These are phyloP conservation scores for Chrysodeixis includens DNA, from an alignment of 2,888 invertebrate genomes.

Conservation along the genomic window DNA sequence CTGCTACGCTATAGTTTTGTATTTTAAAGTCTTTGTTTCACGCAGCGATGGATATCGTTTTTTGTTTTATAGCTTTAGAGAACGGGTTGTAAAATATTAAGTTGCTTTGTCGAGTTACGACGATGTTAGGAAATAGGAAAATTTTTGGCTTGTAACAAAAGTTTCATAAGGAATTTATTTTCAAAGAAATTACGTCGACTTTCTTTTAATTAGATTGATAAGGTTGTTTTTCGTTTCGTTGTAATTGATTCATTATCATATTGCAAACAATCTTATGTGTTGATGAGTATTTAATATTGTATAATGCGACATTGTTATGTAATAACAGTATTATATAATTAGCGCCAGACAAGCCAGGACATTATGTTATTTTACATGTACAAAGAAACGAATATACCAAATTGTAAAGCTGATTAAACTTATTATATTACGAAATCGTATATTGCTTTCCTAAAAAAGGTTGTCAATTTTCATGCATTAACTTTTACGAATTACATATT, in stretches of 20 bases:
- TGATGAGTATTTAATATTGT: too few species aligned
- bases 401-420: too few species aligned
- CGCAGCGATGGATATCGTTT: conserved; percentile 20
- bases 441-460: too few species aligned
- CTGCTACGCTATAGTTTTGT: background rate
- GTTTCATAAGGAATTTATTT: conserved; percentile 7
- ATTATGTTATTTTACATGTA: too few species aligned
- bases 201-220: background rate
- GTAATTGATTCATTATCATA: background rate
- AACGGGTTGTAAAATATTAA: background rate
- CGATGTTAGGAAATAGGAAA: conserved; percentile 14
- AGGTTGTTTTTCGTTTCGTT: background rate
- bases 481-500: too few species aligned
- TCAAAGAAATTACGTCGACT: background rate
- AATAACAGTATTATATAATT: too few species aligned
- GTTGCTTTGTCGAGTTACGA: background rate
- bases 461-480: too few species aligned
- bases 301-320: too few species aligned
- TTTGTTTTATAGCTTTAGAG: background rate
- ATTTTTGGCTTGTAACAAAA: conserved; percentile 8
- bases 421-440: too few species aligned
- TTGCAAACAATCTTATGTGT: too few species aligned
- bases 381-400: too few species aligned
- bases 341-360: too few species aligned
- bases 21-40: fast-evolving